These are phyloP conservation scores for Fistularia commersonii DNA, from an alignment of 2,797 vertebrate genomes.

Conservation along the genomic window DNA sequence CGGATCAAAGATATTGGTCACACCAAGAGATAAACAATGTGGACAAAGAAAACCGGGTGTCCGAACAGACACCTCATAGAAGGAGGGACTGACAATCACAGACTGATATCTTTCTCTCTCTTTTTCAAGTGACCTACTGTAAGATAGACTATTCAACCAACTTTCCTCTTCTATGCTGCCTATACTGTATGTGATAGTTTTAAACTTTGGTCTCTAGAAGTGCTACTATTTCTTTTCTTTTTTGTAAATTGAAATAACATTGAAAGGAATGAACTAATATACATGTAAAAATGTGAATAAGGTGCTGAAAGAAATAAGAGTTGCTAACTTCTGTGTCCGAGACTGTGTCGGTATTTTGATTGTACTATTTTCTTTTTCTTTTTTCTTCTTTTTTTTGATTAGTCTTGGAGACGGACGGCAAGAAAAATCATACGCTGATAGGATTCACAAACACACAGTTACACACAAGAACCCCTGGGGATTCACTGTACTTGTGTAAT, in stretches of 20 bases:
- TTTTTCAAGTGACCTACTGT: slow-evolving; percentile 73
- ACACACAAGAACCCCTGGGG: slow-evolving; percentile 19
- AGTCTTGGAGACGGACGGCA: slow-evolving; percentile 27
- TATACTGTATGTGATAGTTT: slow-evolving; percentile 70
- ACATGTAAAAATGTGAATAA: slow-evolving; percentile 71
- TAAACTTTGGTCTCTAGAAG: slow-evolving; percentile 66
- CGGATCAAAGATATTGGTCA: slow-evolving; percentile 23
- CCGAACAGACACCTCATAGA: slow-evolving; percentile 46
- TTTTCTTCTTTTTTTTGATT: not conserved
- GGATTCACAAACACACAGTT: slow-evolving; percentile 37
- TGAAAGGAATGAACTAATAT: slow-evolving; percentile 63
- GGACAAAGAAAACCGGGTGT: slow-evolving; percentile 32
- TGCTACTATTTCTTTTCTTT: slow-evolving; percentile 54
- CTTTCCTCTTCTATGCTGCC: slow-evolving; percentile 72
- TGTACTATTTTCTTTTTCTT: slow-evolving; percentile 44
- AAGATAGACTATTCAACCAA: slow-evolving; percentile 61
- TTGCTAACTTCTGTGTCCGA: slow-evolving; percentile 44
- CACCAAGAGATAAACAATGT: slow-evolving; percentile 4
- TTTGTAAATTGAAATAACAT: slow-evolving; percentile 55
- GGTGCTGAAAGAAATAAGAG: slow-evolving; percentile 58
- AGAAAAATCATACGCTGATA: slow-evolving; percentile 15
- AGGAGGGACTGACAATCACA: slow-evolving; percentile 73
- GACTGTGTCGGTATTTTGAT: slow-evolving; percentile 55
- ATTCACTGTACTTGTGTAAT: slow-evolving; percentile 4
- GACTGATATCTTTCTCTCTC: slow-evolving; percentile 66